phyloP scores from a whole-genome alignment of 2,888 invertebrate genomes.

The Drosophila mimica region DNA sequence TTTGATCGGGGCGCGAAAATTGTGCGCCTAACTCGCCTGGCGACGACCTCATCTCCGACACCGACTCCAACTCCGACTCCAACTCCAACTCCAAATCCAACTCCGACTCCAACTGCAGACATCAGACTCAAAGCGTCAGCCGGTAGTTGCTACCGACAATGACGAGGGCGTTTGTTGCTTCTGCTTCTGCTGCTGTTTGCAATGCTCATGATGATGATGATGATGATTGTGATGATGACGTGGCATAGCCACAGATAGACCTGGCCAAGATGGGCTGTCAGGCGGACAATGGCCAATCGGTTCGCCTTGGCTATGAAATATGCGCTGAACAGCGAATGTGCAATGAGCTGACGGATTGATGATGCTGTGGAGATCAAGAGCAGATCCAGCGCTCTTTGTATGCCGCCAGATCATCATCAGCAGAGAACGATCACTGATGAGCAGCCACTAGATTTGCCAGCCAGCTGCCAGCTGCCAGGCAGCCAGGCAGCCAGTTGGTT shows the following conservation, averaged over 20 bases:
- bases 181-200: slow-evolving; percentile 9
- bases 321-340: slow-evolving; percentile 33
- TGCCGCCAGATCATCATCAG: slow-evolving; percentile 14
- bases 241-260: slow-evolving; percentile 39
- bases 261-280: slow-evolving; percentile 49
- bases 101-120: not conserved
- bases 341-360: slow-evolving; percentile 41
- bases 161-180: slow-evolving; percentile 62
- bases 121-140: slow-evolving; percentile 55
- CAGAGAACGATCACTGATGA: slow-evolving; percentile 23
- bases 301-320: slow-evolving; percentile 54
- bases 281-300: slow-evolving; percentile 66
- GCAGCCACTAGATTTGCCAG: slow-evolving; percentile 41
- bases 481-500: slow-evolving; percentile 38
- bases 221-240: slow-evolving; percentile 42
- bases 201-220: slow-evolving; percentile 31
- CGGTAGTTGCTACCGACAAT: slow-evolving; percentile 78
- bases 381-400: slow-evolving; percentile 32
- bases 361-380: slow-evolving; percentile 36
- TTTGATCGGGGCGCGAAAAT: slow-evolving; percentile 79
- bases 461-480: not conserved
- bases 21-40: slow-evolving; percentile 58
- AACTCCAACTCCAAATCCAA: slow-evolving; percentile 5
- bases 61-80: not conserved
- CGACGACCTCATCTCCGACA: slow-evolving; percentile 37